Evolutionary conservation across 2,888 invertebrate species (phyloP).

Genomic region (Itoplectis maculator): DNA sequence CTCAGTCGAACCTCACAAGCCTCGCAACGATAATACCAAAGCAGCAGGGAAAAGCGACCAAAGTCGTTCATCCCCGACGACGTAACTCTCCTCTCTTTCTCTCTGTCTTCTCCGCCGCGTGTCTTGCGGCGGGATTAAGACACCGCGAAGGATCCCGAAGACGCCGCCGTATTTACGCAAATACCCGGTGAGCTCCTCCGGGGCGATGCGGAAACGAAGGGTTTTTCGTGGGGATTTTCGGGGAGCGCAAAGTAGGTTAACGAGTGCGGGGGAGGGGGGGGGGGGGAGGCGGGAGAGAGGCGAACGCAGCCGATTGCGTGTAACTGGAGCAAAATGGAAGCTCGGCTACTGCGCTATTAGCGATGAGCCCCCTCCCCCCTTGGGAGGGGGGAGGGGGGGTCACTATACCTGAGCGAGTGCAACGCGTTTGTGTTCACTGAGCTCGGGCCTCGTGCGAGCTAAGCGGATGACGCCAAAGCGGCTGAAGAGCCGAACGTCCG

Average conservation of each 20-base stretch:
- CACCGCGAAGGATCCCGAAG: constrained; percentile 9
- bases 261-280: no score
- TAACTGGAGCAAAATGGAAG: constrained; percentile 54
- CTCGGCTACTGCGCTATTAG: not conserved
- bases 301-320: no score
- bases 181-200: constrained; percentile 3
- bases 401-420: constrained; percentile 5
- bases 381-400: no score
- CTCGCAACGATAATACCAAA: no score
- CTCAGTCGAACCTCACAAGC: no score
- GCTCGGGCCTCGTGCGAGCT: not conserved
- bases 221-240: constrained; percentile 52
- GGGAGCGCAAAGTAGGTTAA: constrained; percentile 55
- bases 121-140: constrained; percentile 45
- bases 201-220: constrained; percentile 49
- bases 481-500: no score
- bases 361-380: not conserved
- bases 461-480: constrained; percentile 63
- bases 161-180: constrained; percentile 32
- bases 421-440: not conserved
- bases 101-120: not conserved
- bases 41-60: no score
- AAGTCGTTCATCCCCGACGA: no score
- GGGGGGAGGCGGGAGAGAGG: no score
- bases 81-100: no score